Evolutionary conservation across 1,140 invertebrate species (phyloP).

Genomic region (Copidosoma floridanum): DNA sequence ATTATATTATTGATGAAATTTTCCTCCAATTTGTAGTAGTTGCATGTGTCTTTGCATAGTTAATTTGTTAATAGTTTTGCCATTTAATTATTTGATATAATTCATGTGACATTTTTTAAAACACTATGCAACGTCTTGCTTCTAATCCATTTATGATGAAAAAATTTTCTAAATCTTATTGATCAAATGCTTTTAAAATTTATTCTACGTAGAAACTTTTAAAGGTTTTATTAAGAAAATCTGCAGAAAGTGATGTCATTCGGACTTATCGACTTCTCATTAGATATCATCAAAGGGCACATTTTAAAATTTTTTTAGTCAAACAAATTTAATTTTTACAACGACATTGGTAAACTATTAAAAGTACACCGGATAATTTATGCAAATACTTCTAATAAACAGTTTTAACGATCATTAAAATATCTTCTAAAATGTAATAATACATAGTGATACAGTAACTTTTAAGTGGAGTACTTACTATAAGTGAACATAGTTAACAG

Average conservation of each 20-base stretch:
- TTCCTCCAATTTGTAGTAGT: too few species aligned
- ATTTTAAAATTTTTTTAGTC: neutral
- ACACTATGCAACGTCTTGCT: constrained; percentile 12
- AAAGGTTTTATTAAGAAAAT: neutral
- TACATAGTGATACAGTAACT: neutral
- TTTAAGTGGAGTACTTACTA: too few species aligned
- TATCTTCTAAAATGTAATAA: neutral
- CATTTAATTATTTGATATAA: constrained; percentile 8
- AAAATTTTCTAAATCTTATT: constrained; percentile 2
- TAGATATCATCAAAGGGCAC: neutral
- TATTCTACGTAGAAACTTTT: neutral
- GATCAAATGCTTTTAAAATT: neutral
- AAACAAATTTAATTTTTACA: neutral
- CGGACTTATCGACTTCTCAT: neutral
- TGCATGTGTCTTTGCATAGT: too few species aligned
- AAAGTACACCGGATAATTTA: constrained; percentile 2
- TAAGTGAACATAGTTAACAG: too few species aligned
- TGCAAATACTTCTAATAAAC: constrained; percentile 9
- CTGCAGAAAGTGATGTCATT: neutral
- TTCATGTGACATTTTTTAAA: neutral
- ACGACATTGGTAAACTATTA: constrained; percentile 4
- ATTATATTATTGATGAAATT: too few species aligned
- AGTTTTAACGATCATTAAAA: neutral
- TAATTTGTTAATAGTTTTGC: neutral
- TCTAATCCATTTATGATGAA: constrained; percentile 12